Conservation (phyloP, 2,888 invertebrate genomes). For the Crepidodera aurea region DNA sequence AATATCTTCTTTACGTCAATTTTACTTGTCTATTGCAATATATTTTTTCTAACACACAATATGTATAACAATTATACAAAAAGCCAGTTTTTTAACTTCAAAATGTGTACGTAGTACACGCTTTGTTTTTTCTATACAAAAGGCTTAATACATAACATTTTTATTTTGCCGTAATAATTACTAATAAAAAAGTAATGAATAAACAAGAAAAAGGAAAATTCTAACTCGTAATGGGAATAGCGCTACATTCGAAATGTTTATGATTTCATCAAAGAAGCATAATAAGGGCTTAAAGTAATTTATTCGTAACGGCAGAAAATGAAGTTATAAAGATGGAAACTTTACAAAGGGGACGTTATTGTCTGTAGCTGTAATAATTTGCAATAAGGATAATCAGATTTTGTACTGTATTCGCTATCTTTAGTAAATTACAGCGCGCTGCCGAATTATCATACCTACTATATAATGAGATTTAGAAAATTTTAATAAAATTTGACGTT, state of each 20-base stretch:
- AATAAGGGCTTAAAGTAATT: constrained; percentile 58
- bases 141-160: no score
- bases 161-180: not conserved
- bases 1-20: no score
- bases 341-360: constrained; percentile 52
- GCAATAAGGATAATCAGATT: constrained; percentile 55
- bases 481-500: constrained; percentile 29
- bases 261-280: constrained; percentile 53
- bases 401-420: constrained; percentile 46
- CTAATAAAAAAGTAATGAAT: not conserved
- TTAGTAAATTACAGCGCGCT: constrained; percentile 43
- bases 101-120: no score
- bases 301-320: constrained; percentile 56
- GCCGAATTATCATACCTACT: constrained; percentile 39
- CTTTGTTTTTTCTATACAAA: no score
- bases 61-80: no score
- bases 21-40: no score
- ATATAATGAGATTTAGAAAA: constrained; percentile 34
- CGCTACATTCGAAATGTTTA: constrained; percentile 23
- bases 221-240: not conserved
- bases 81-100: no score
- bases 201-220: constrained; percentile 9
- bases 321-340: constrained; percentile 57
- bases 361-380: constrained; percentile 57
- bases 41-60: no score